Evolutionary conservation across 2,113 vertebrate species (phyloP), one percentile per base, ranked within the genome.

Genomic region (Vicugna pacos): DNA sequence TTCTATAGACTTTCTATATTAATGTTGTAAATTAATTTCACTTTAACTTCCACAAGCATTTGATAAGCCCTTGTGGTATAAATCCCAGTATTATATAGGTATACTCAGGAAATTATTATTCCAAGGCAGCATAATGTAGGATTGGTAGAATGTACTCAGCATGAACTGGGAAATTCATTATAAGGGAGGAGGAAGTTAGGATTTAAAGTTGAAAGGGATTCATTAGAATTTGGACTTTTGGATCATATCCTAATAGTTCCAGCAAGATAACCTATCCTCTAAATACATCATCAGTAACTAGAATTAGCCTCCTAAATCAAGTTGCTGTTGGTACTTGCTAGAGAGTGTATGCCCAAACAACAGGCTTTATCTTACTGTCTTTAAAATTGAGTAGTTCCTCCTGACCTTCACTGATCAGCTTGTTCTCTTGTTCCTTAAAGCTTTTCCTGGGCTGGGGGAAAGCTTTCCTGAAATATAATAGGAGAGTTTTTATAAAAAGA

Each of bases 11-110:
- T 70, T 2, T 62, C 9, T 80, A 2, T 70, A 22, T 88, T 76
- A 82, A 81, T 82, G 11, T 75, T 82, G 26, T 46, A 42, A 42
- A 42, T 96, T 93, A 17, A 62, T 67, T 90, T 95, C 14, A 80
- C 54, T 94, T 96, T 91, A 83, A 94, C 35, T 92, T 89, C 22
- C 95, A 20, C 73, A 95, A 87, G 19, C 13, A 73, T 95, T 94
- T 79, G 67, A 35, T 76, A 92, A 94, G 9, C 32, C 17, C 14
- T 93, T 10, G 3, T 24, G 50, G 13, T 17, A 80, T 85, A 89
- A 90, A 83, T 87, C 91, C 72, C 46, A 80, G 9, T 77, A 48
- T 73, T 81, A 50, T 24, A 16, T 89, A 93, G 64, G 12, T 75
- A 0, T 30, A 72, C 42, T 91, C 67, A 77, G 42, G 84, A 35